Conservation (phyloP, 2,113 vertebrate species). For the Hyaena hyaena region DNA sequence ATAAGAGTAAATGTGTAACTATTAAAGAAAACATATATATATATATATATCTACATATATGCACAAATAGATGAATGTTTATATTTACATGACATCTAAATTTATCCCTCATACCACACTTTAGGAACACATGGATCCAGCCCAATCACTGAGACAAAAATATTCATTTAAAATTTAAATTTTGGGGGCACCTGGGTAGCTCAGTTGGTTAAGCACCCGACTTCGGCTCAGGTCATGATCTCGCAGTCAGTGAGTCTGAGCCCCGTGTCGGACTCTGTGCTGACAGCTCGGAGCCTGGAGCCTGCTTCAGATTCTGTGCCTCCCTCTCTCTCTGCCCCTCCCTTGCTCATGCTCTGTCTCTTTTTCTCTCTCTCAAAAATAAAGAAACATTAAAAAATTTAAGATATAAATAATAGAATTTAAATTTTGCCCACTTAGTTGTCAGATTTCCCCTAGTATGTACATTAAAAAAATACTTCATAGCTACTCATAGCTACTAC, state of each 20-base stretch:
- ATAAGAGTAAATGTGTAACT: background rate
- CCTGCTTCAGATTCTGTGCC: too few relatives aligned
- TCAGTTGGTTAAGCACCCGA: too few relatives aligned
- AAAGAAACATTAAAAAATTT: too few relatives aligned
- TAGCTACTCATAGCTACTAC: background rate
- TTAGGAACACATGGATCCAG: background rate
- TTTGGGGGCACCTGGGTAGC: background rate
- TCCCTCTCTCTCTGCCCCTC: too few relatives aligned
- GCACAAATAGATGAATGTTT: background rate
- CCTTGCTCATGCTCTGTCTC: too few relatives aligned
- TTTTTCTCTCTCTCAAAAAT: too few relatives aligned
- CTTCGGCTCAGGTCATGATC: too few relatives aligned
- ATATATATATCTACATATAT: background rate
- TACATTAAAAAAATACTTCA: background rate
- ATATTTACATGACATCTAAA: background rate
- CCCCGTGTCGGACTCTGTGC: too few relatives aligned
- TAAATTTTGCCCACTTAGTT: background rate
- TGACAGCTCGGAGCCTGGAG: too few relatives aligned
- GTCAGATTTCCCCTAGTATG: background rate
- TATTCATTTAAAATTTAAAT: constrained; percentile 10
- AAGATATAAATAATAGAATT: background rate
- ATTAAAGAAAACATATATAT: background rate
- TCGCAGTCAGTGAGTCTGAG: too few relatives aligned
- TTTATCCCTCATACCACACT: background rate
- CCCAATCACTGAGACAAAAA: background rate